Evolutionary conservation across 2,797 vertebrate genomes (phyloP), one percentile per base, ranked within the genome.

Genomic region (Emys orbicularis): DNA sequence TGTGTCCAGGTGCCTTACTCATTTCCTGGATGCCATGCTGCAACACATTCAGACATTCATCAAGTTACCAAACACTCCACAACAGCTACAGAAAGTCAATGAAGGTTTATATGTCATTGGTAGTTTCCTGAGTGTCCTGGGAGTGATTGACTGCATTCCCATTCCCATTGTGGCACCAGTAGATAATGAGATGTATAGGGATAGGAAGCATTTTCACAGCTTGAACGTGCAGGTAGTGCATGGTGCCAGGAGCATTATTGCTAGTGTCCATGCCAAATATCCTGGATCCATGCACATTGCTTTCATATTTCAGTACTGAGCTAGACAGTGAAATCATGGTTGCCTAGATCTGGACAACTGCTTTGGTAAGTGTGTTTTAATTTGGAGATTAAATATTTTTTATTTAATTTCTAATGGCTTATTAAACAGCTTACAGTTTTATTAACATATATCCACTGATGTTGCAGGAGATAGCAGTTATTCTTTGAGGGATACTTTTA

Each of bases 181-280:
- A 95, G 95, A 98, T 97, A 98, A 98, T 98, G 97, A 97, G 95
- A 92, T 96, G 95, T 96, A 97, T 89, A 92, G 95, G 96, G 94
- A 92, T 94, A 92, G 90, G 96, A 96, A 94, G 90, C 85, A 83
- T 96, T 97, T 93, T 95, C 83, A 29, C 90, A 90, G 91, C 91
- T 88, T 27, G 41, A 96, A 89, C 21, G 47, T 90, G 96, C 88
- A 95, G 95, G 95, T 92, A 90, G 95, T 41, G 34, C 41, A 6
- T 52, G 85, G 79, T 95, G 92, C 96, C 92, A 90, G 96, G 92
- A 93, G 85, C 95, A 81, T 95, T 92, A 79, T 93, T 92, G 95
- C 95, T 93, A 72, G 52, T 81, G 91, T 92, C 83, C 92, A 85
- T 81, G 92, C 95, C 89, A 89, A 96, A 94, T 94, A 82, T 93